A percentile compares a stretch with the other conserved stretches of the same genome.
Conservation (phyloP, 64 coral and sea anemone genomes). For the Actinia equina region DNA sequence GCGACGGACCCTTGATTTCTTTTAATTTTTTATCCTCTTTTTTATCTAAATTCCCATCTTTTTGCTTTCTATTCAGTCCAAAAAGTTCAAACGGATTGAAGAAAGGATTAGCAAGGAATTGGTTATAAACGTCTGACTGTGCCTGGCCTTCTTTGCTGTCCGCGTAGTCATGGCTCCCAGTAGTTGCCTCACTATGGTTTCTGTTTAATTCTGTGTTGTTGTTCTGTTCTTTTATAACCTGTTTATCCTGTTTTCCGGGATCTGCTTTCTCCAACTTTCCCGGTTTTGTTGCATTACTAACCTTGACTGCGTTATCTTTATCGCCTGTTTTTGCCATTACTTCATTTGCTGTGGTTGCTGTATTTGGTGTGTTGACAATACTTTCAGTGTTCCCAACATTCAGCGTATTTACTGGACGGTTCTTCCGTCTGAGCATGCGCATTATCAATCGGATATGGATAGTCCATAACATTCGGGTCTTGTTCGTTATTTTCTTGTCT, state of each 20-base stretch:
- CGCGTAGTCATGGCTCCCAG: neutral
- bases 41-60: neutral
- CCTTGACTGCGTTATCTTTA: neutral
- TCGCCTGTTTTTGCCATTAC: neutral
- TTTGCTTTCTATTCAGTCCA: neutral
- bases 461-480: neutral
- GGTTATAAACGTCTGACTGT: neutral
- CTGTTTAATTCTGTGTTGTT: neutral
- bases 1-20: too few relatives aligned
- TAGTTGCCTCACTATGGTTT: neutral
- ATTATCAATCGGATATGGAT: conserved; percentile 10
- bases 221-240: neutral
- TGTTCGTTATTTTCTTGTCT: neutral
- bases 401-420: conserved; percentile 10
- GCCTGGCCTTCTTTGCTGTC: conserved; percentile 20
- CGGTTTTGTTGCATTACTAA: neutral
- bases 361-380: neutral
- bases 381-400: neutral
- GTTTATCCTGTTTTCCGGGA: neutral
- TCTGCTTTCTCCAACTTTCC: neutral
- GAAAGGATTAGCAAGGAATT: conserved; percentile 19
- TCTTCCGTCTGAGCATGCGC: conserved; percentile 4
- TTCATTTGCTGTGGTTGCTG: neutral
- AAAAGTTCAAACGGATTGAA: conserved; percentile 14
- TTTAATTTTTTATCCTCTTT: neutral